A percentile compares a stretch with the other conserved stretches of the same genome.
Evolutionary conservation across 2,888 invertebrate genomes (phyloP).

Genomic region (Melieria omissa): DNA sequence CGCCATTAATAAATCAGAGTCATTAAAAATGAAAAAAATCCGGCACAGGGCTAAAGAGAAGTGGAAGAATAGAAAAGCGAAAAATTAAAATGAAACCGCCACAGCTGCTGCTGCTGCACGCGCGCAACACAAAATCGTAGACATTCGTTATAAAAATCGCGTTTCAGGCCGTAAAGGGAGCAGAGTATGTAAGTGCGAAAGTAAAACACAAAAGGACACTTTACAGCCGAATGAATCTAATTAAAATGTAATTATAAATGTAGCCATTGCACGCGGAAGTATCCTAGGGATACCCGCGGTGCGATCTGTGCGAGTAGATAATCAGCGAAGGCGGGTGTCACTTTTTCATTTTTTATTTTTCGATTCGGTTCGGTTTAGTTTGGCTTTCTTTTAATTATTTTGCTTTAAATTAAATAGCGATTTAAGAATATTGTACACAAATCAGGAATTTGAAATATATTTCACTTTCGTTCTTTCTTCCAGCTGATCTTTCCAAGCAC

Average conservation of each 20-base stretch:
- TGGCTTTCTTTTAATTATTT: no score
- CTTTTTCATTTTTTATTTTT: slow-evolving; percentile 20
- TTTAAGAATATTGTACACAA: no score
- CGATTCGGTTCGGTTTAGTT: not conserved
- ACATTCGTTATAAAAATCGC: slow-evolving; percentile 46
- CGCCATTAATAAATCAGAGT: slow-evolving; percentile 66
- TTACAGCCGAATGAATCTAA: slow-evolving; percentile 68
- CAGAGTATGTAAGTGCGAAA: slow-evolving; percentile 48
- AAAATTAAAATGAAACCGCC: slow-evolving; percentile 22
- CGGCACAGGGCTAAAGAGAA: slow-evolving; percentile 43
- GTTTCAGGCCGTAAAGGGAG: not conserved
- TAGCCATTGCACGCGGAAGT: slow-evolving; percentile 65
- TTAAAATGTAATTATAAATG: slow-evolving; percentile 68
- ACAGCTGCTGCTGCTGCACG: slow-evolving; percentile 17
- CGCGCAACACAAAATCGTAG: slow-evolving; percentile 38
- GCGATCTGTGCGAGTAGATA: slow-evolving; percentile 25
- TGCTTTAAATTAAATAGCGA: no score
- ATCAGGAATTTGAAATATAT: no score
- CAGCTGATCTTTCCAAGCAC: no score
- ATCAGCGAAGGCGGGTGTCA: slow-evolving; percentile 27
- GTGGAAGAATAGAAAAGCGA: slow-evolving; percentile 16
- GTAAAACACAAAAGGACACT: slow-evolving; percentile 65
- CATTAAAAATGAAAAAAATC: slow-evolving; percentile 62
- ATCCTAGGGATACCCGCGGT: slow-evolving; percentile 59
- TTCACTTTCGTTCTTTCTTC: no score